phyloP scores from a whole-genome alignment of 2,888 invertebrate species.

The Muschampia plurimacula region DNA sequence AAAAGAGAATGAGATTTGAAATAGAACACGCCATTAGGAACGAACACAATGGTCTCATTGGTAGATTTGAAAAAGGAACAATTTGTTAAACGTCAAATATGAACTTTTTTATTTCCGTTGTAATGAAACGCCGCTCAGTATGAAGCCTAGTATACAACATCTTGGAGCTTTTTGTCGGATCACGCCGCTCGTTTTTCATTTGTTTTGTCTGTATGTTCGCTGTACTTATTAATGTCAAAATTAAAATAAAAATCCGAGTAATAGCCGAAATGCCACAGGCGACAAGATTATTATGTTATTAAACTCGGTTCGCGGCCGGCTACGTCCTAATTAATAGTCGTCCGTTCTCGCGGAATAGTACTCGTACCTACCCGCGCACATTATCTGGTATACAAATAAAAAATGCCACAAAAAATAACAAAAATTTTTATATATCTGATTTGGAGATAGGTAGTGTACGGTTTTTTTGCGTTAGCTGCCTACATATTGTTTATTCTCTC shows the following conservation, averaged over 20 bases:
- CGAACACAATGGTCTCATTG: slow-evolving; percentile 85
- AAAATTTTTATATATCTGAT: slow-evolving; percentile 53
- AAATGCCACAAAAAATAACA: slow-evolving; percentile 40
- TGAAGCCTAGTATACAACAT: slow-evolving; percentile 79
- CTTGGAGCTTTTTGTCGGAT: slow-evolving; percentile 75
- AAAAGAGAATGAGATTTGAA: slow-evolving; percentile 86
- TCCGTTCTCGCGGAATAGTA: slow-evolving; percentile 60
- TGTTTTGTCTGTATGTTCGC: slow-evolving; percentile 71
- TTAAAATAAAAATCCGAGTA: slow-evolving; percentile 73
- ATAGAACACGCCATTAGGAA: slow-evolving; percentile 85
- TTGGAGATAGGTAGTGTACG: slow-evolving; percentile 56
- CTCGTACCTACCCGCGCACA: slow-evolving; percentile 40
- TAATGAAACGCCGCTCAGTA: slow-evolving; percentile 79
- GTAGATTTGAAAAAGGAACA: slow-evolving; percentile 86
- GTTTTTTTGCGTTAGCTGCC: slow-evolving; percentile 66
- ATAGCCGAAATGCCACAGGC: slow-evolving; percentile 70
- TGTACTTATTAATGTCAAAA: slow-evolving; percentile 76
- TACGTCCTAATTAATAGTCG: slow-evolving; percentile 71
- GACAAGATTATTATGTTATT: slow-evolving; percentile 76
- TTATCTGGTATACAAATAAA: slow-evolving; percentile 40
- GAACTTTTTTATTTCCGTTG: slow-evolving; percentile 81
- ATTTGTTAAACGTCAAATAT: slow-evolving; percentile 86
- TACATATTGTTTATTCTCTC: slow-evolving; percentile 65
- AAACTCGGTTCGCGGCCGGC: slow-evolving; percentile 58
- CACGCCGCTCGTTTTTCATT: slow-evolving; percentile 76